Base-by-base conservation (phyloP, 1,140 invertebrate genomes). In the Zaprionus vittiger region DNA sequence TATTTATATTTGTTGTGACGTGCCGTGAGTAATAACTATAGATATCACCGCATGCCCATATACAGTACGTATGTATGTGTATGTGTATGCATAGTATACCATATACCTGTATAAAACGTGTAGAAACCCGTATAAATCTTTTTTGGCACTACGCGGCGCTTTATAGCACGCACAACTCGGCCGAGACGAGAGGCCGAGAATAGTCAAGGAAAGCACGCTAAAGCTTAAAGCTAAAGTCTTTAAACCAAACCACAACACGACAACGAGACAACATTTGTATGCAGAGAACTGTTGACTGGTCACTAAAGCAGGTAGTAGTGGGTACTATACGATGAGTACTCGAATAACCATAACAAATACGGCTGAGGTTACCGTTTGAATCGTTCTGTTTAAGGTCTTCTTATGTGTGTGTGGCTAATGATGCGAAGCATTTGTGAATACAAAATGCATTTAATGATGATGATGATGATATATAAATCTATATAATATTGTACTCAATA, bases 21-120 rank as follows among this genome's bases (percentile, higher is more conserved):
- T 87, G 84, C 78, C 84, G 75, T 87, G 84, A 84, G 84, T 87
- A 84, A 84, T 89, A 87, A 87, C 71, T 87, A 84, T 83, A 85
- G 77, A 81, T 83, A 84, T 84, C 55, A 20, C 34, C 17, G 38
- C 49, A 41, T 56, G 62, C 63, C 56, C 20, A 65, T 54, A 70
- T 74, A 54, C 17, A 24, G 22, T 47, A 34, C 52, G 28, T 31
- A 34, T 68, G 38, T 41, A 34, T 61, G 41, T 47, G 15, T 44
- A 55, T 26, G 34, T 20, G 41, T 47, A 38, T 63, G 55, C 61
- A 38, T 66, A 61, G 52, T 47, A 38, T 44, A 55, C 11, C 9
- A 41, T 44, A 49, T 64, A 54, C 37, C 61, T 76, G 56, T 77
- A 52, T 57, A 44, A 74, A 82, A 78, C 80, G 77, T 81, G 79